phyloP scores from a whole-genome alignment of 2,113 vertebrate species.

The Microcebus jonahi region DNA sequence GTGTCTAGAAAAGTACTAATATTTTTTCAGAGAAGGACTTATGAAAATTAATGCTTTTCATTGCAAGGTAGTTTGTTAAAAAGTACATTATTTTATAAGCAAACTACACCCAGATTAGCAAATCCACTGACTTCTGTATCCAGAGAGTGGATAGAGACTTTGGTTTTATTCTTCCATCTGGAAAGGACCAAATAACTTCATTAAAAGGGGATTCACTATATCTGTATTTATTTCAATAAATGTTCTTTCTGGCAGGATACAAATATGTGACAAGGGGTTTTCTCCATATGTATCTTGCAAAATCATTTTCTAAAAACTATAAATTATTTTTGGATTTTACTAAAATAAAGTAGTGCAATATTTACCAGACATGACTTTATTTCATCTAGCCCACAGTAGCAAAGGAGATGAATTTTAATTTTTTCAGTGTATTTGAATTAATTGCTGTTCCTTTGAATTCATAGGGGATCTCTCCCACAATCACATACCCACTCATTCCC shows the following conservation, averaged over 20 bases:
- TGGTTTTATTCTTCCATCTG: background rate
- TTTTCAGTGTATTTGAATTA: background rate
- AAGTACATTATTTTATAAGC: conserved; percentile 21
- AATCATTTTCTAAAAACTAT: background rate
- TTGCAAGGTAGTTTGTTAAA: background rate
- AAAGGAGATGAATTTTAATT: background rate
- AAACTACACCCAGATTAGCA: background rate
- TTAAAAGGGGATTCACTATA: background rate
- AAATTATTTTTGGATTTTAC: conserved; percentile 34
- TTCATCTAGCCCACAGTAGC: background rate
- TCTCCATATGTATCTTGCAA: background rate
- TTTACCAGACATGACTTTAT: conserved; percentile 8
- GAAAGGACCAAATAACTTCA: background rate
- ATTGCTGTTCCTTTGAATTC: background rate
- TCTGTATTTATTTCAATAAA: background rate
- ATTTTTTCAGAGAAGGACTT: conserved; percentile 8
- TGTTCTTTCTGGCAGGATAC: background rate
- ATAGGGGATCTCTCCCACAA: background rate
- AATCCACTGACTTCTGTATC: background rate
- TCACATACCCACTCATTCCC: background rate
- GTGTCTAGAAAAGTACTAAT: background rate
- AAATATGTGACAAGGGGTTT: background rate
- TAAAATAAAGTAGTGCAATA: background rate
- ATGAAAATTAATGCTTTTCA: conserved; percentile 41
- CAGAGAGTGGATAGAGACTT: background rate